Evolutionary conservation across 1,140 invertebrate species (phyloP), one percentile per base, ranked within the genome.

Genomic region (Akabosia matsudoensis): DNA sequence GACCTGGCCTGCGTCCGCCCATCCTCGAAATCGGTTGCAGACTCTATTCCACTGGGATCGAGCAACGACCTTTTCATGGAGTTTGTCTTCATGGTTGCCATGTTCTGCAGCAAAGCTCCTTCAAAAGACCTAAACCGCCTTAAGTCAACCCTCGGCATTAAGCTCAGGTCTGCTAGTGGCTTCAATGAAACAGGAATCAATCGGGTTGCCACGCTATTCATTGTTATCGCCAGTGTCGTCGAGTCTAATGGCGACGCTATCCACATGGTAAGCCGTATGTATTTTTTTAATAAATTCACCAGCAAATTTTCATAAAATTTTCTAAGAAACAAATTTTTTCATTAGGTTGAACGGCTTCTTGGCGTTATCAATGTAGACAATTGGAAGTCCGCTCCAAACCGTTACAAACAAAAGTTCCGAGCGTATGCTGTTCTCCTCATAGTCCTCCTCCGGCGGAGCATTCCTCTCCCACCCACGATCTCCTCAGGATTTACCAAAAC

Each of bases 61-160:
- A 67, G 3, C 28, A 72, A 34, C 7, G 70, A 72, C 26, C 70
- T 34, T 7, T 72, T 72, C 22, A 14, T 37, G 16, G 33, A 34
- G 10, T 72, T 72, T 72, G 33, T 72, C 4, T 26, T 2, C 7
- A 16, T 72, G 2, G 33, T 45, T 2, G 70, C 26, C 16, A 24
- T 3, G 1, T 28, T 37, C 26, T 33, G 33, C n/a, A 72, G n/a
- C 2, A 4, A 1, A 22, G 13, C 16, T 22, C 13, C 10, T 2
- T 28, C 22, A 18, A 78, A 30, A 72, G 51, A 75, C 54, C 73
- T 74, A 52, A 33, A 51, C 18, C 71, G 73, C 72, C 31, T 78
- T 2, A 75, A 78, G 33, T 54, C 74, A 18, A 72, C 31, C n/a
- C 72, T 78, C 16, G 71, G 73, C 26, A 54, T 67, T 2, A 78